phyloP scores from a whole-genome alignment of 2,797 vertebrate species.

The Harpia harpyja region DNA sequence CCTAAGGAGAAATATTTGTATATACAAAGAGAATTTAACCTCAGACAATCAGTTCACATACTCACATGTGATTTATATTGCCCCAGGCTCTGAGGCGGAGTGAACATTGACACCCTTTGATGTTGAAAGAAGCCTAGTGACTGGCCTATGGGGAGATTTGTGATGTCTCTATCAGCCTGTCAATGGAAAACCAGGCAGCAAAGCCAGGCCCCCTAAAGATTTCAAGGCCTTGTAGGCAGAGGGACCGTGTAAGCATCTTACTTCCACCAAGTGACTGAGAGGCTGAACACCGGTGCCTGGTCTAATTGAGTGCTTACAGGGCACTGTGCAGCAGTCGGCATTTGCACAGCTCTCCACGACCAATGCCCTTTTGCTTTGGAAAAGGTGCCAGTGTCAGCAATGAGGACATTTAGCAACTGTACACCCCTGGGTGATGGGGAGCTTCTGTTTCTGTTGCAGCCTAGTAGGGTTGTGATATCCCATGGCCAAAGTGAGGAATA shows the following conservation, averaged over 20 bases:
- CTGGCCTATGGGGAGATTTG: constrained; percentile 64
- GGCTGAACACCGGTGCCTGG: neutral
- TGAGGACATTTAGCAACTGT: neutral
- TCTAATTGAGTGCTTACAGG: neutral
- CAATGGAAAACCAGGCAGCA: constrained; percentile 50
- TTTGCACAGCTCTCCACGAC: neutral
- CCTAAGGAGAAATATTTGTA: constrained; percentile 52
- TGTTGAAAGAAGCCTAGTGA: constrained; percentile 55
- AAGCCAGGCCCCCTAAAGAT: constrained; percentile 35
- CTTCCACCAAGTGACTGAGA: neutral
- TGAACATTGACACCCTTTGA: constrained; percentile 57
- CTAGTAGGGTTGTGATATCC: neutral
- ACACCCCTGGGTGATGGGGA: neutral
- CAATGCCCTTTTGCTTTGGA: neutral
- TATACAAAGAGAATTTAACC: constrained; percentile 44
- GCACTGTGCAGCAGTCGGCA: neutral
- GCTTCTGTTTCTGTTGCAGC: neutral
- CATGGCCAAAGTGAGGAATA: neutral
- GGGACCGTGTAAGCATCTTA: constrained; percentile 2
- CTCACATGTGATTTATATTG: constrained; percentile 38
- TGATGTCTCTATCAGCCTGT: constrained; percentile 65
- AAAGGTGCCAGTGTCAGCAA: neutral
- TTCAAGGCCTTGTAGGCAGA: constrained; percentile 3
- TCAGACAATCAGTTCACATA: constrained; percentile 50
- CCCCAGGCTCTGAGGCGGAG: constrained; percentile 43